Evolutionary conservation across 2,113 vertebrate species (phyloP).

Genomic region (Smithornis capensis): DNA sequence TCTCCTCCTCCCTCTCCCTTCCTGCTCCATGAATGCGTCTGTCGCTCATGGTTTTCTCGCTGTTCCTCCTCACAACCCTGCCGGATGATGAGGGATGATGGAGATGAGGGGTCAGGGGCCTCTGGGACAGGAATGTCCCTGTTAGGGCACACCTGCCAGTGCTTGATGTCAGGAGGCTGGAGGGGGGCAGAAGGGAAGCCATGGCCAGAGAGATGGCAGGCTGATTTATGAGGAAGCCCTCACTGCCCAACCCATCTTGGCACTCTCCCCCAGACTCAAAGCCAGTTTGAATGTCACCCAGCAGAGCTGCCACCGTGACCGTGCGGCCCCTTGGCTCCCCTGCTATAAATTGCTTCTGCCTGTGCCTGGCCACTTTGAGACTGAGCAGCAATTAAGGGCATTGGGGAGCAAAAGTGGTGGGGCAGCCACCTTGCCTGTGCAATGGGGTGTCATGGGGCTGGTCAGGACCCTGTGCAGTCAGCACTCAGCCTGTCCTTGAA

Average conservation of each 20-base stretch:
- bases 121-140: not conserved
- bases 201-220: not conserved
- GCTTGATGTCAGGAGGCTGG: not conserved
- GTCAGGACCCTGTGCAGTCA: not conserved
- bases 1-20: not conserved
- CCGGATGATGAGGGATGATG: not conserved
- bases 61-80: not conserved
- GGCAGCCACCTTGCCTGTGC: not conserved
- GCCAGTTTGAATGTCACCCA: slow-evolving; percentile 44
- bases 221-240: not conserved
- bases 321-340: not conserved
- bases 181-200: not conserved
- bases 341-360: slow-evolving; percentile 34
- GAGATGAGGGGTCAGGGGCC: not conserved
- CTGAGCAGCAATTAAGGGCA: fast-evolving
- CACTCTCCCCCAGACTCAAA: not conserved
- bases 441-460: fast-evolving
- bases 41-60: not conserved
- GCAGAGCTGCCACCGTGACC: fast-evolving
- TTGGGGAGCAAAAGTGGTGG: not conserved
- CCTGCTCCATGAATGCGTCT: not conserved
- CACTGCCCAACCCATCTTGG: not conserved
- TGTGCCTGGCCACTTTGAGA: not conserved
- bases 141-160: not conserved
- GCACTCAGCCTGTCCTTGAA: not conserved